These are phyloP conservation scores for Lithobates sylvaticus DNA, from an alignment of 2,797 vertebrate genomes.

Conservation along the genomic window DNA sequence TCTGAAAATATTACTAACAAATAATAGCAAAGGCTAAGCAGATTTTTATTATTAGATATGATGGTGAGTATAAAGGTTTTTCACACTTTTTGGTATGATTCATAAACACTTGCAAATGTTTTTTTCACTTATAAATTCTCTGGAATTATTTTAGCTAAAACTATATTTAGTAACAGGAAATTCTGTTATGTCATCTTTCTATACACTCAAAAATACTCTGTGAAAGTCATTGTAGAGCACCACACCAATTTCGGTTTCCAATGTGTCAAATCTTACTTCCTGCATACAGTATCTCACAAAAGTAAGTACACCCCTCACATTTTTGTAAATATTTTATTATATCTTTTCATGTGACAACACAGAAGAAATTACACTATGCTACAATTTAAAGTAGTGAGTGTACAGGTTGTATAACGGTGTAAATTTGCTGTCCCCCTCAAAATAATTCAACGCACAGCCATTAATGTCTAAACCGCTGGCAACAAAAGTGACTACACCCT, in stretches of 20 bases:
- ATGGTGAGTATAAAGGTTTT: not conserved
- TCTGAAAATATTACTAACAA: not conserved
- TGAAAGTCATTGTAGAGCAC: not conserved
- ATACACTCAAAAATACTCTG: constrained; percentile 6
- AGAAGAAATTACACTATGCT: too few species aligned
- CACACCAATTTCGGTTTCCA: constrained; percentile 25
- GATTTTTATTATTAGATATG: not conserved
- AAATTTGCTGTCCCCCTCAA: too few species aligned
- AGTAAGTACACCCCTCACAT: too few species aligned
- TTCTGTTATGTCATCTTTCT: constrained; percentile 22
- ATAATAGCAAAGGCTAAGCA: not conserved
- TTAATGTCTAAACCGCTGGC: too few species aligned
- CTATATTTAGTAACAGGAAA: constrained; percentile 38
- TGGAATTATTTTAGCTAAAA: not conserved
- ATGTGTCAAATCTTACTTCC: constrained; percentile 32
- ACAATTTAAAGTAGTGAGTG: too few species aligned
- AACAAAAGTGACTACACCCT: too few species aligned
- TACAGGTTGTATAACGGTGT: too few species aligned
- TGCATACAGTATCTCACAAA: not conserved
- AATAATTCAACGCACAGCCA: too few species aligned
- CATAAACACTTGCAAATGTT: not conserved
- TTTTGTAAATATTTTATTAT: too few species aligned
- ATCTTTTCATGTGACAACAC: too few species aligned
- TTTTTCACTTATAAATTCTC: not conserved
- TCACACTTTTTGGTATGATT: not conserved